phyloP scores from a whole-genome alignment of 2,113 vertebrate genomes.

The Cranoglanis bouderius region DNA sequence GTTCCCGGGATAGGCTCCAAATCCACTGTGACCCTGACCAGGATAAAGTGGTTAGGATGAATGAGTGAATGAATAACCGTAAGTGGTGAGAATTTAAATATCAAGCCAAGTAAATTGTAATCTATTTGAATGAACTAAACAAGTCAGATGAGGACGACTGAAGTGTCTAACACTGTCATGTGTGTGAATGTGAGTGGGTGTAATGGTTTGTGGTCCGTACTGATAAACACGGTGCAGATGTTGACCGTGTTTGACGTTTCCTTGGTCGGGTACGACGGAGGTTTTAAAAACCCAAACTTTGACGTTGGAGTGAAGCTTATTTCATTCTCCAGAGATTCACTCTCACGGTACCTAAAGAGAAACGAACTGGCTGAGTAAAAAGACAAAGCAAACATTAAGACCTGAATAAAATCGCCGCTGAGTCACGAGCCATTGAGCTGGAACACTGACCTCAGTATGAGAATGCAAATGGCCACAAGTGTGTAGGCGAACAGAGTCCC shows the following conservation, averaged over 20 bases:
- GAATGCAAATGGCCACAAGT: slow-evolving; percentile 81
- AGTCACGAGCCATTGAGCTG: background rate
- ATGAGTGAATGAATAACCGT: background rate
- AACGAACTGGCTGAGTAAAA: background rate
- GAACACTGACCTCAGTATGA: slow-evolving; percentile 80
- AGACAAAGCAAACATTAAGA: background rate
- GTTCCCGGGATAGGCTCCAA: background rate
- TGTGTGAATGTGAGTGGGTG: background rate
- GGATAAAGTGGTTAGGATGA: background rate
- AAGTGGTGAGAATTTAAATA: background rate
- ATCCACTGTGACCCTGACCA: background rate
- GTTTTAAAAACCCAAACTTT: slow-evolving; percentile 63
- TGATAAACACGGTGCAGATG: slow-evolving; percentile 60
- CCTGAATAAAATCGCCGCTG: background rate
- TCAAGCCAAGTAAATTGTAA: background rate
- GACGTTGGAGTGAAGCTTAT: slow-evolving; percentile 17
- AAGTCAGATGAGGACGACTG: background rate
- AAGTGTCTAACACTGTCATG: background rate
- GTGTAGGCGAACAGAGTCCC: slow-evolving; percentile 85
- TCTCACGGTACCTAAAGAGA: slow-evolving; percentile 71
- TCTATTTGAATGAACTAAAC: background rate
- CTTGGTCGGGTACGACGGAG: slow-evolving; percentile 61
- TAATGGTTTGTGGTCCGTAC: slow-evolving; percentile 50
- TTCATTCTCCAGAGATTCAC: slow-evolving; percentile 51
- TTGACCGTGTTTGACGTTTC: slow-evolving; percentile 69